These are phyloP conservation scores for Bujurquina vittata DNA, from an alignment of 2,113 vertebrate genomes.

Conservation along the genomic window DNA sequence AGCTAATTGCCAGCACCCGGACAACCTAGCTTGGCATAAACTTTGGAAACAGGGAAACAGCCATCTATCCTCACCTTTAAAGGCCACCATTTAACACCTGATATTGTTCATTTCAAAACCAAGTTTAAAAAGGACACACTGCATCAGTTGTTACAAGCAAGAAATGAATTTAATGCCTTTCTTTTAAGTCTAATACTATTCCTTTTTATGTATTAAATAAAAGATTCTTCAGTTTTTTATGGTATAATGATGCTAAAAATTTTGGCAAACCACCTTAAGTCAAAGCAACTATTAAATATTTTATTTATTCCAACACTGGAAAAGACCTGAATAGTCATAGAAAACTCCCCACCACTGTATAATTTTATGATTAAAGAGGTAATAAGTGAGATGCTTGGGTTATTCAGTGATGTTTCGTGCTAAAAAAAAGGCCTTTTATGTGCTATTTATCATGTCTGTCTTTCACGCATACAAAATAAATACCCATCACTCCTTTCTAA, in stretches of 20 bases:
- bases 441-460: background rate
- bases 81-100: background rate
- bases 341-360: background rate
- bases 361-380: background rate
- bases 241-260: background rate
- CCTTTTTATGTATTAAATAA: background rate
- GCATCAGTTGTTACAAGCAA: background rate
- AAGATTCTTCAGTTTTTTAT: background rate
- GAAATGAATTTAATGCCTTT: background rate
- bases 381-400: background rate
- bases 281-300: constrained; percentile 12
- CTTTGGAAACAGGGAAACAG: background rate
- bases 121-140: background rate
- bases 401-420: background rate
- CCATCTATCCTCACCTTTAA: background rate
- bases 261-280: constrained; percentile 4
- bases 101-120: background rate
- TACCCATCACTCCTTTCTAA: background rate
- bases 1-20: background rate
- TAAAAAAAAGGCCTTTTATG: background rate
- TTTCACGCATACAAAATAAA: background rate
- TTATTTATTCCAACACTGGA: constrained; percentile 19
- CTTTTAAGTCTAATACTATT: background rate
- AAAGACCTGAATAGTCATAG: background rate
- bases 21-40: background rate